Base-by-base conservation (phyloP, 2,797 vertebrate species). In the Perdix hodgsoniae region DNA sequence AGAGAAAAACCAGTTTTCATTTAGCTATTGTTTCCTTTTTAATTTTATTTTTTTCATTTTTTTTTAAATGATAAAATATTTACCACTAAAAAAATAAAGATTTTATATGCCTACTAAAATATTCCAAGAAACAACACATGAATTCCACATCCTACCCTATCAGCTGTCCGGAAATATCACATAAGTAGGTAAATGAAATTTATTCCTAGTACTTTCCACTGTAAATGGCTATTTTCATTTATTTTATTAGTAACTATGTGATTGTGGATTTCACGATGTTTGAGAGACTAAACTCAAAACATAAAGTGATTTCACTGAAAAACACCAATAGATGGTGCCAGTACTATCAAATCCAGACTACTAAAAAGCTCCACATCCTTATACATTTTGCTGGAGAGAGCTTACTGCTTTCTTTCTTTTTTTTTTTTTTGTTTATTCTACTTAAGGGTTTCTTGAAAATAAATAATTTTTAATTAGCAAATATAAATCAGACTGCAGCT, bases 261-360 rank as follows among this genome's bases (percentile, higher is more conserved):
- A 83, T 6, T n/a, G 56, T 12, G n/a, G 61, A 67, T 80, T 91
- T 90, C 70, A 33, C 11, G 27, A 37, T 23, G 2, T 47, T 80
- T 59, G 27, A 92, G 76, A 56, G 83, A 77, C 40, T 29, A 31
- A 94, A 86, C 59, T 65, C 29, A 69, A 74, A 91, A 45, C 19
- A 72, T 66, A 90, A 80, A 83, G 13, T 65, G 29, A 92, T 93
- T 93, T 78, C 83, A 66, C 63, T 60, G 45, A 39, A 75, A 87
- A 92, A 91, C 72, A 63, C 65, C 84, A 89, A 93, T 17, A 94
- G 83, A 77, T 75, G 71, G 84, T 94, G 88, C 79, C 81, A 94
- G 45, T 77, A 65, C 72, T 66, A 63, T 54, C 72, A 96, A 94
- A 80, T 88, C 14, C 65, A 40, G 93, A 83, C 37, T 42, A 82